Conservation (phyloP, 1,140 invertebrate genomes). For the Micrasema longulum region DNA sequence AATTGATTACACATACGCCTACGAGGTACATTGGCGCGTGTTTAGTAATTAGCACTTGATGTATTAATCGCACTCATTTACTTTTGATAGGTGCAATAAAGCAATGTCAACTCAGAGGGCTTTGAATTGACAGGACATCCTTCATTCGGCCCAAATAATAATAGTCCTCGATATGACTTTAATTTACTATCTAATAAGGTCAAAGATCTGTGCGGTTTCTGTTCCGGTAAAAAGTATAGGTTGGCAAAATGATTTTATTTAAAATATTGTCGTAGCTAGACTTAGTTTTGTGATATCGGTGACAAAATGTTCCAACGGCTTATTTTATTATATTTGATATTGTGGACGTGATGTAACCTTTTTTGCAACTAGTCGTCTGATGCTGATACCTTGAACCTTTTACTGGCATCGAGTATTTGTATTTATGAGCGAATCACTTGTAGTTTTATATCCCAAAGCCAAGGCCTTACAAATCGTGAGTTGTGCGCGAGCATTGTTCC, state of each 20-base stretch:
- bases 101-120: no score
- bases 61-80: no score
- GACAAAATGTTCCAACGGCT: no score
- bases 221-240: constrained; percentile 22
- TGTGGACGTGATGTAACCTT: no score
- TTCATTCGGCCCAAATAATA: neutral
- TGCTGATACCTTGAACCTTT: neutral
- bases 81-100: no score
- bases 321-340: no score
- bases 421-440: neutral
- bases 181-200: constrained; percentile 20
- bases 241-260: constrained; percentile 12
- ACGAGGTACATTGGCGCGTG: no score
- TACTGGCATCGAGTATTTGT: neutral
- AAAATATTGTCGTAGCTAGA: no score
- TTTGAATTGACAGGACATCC: constrained; percentile 19
- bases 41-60: no score
- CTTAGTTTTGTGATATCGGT: no score
- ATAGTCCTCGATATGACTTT: neutral
- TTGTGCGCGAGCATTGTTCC: neutral
- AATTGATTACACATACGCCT: no score
- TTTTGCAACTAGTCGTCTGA: no score
- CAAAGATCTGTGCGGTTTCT: constrained; percentile 14
- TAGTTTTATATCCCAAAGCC: constrained; percentile 23
- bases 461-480: constrained; percentile 2